Conservation (phyloP, 1,140 invertebrate genomes). For the Medauroidea extradentata region DNA sequence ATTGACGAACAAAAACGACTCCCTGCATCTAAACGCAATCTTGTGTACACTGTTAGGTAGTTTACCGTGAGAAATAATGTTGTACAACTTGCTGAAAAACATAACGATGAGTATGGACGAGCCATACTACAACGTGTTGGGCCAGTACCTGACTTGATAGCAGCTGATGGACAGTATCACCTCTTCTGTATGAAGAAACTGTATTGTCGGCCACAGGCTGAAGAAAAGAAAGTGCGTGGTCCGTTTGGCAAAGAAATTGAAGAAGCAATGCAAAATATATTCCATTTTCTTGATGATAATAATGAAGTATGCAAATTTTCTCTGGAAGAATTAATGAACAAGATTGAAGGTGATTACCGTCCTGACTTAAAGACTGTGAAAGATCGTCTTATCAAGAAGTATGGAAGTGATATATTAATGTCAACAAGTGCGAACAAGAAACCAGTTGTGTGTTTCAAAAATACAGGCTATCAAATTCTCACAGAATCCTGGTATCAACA, state of each 20-base stretch:
- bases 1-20: too few relatives aligned
- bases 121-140: not conserved
- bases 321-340: not conserved
- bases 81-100: not conserved
- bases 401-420: not conserved
- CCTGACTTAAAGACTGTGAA: not conserved
- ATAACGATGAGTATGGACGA: not conserved
- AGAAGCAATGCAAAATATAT: not conserved
- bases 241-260: not conserved
- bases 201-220: not conserved
- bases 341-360: not conserved
- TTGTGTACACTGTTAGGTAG: too few relatives aligned
- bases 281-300: not conserved
- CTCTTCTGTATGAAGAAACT: not conserved
- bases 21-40: too few relatives aligned
- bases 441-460: constrained; percentile 5
- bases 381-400: not conserved
- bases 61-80: not conserved
- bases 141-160: not conserved
- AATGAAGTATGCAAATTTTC: not conserved
- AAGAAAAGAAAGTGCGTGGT: not conserved
- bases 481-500: constrained; percentile 31
- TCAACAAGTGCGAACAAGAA: not conserved
- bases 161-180: not conserved
- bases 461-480: constrained; percentile 13